A percentile compares a stretch with the other conserved stretches of the same genome.
Evolutionary conservation across 2,113 vertebrate genomes (phyloP).

Genomic region (Larimichthys crocea): DNA sequence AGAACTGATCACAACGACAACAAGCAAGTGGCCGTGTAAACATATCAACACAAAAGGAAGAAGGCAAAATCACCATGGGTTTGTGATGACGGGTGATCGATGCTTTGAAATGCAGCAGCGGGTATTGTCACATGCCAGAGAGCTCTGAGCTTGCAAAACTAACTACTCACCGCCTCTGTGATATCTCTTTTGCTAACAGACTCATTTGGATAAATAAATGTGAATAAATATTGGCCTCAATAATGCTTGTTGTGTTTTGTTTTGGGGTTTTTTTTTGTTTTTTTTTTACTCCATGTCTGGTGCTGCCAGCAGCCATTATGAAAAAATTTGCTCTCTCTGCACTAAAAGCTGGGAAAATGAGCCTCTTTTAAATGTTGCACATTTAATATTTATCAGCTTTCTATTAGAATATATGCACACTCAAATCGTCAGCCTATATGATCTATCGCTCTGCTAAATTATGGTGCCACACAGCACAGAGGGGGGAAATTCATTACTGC

Average conservation of each 20-base stretch:
- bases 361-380: conserved; percentile 83
- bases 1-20: conserved; percentile 77
- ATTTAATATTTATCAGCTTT: conserved; percentile 88
- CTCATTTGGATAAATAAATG: conserved; percentile 74
- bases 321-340: conserved; percentile 72
- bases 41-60: conserved; percentile 77
- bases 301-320: conserved; percentile 77
- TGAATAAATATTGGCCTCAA: conserved; percentile 74
- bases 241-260: conserved; percentile 60
- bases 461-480: conserved; percentile 80
- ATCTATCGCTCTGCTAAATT: conserved; percentile 87
- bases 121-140: conserved; percentile 76
- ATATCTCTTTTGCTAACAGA: conserved; percentile 79
- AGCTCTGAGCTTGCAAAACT: conserved; percentile 71
- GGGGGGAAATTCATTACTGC: conserved; percentile 86
- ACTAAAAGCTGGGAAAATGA: conserved; percentile 81
- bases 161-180: conserved; percentile 67
- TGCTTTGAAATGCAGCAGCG: conserved; percentile 75
- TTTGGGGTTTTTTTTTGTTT: conserved; percentile 19
- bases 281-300: conserved; percentile 41
- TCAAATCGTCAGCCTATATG: conserved; percentile 83
- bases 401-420: conserved; percentile 86
- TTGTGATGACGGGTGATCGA: conserved; percentile 74
- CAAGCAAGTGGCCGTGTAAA: conserved; percentile 79
- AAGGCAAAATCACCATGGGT: conserved; percentile 68